Evolutionary conservation across 2,888 invertebrate genomes (phyloP).

Genomic region (Chesias legatella): DNA sequence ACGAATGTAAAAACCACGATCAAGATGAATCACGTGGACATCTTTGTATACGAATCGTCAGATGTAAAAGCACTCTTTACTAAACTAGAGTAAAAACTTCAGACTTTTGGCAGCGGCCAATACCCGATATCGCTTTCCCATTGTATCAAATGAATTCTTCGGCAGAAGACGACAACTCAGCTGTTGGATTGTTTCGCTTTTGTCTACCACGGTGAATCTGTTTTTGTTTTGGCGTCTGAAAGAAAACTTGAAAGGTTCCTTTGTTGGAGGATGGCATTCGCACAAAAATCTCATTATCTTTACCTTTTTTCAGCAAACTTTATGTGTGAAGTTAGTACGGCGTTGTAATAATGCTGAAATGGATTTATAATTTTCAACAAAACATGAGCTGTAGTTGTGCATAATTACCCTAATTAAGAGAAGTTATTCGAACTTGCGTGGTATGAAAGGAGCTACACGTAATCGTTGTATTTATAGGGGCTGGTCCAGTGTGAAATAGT

Average conservation of each 20-base stretch:
- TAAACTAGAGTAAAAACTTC: not conserved
- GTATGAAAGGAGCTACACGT: too few species aligned
- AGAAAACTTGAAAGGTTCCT: constrained; percentile 12
- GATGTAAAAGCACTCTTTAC: not conserved
- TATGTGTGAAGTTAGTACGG: not conserved
- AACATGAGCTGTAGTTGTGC: too few species aligned
- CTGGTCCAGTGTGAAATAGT: too few species aligned
- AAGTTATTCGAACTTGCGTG: too few species aligned
- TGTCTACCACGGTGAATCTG: constrained; percentile 14
- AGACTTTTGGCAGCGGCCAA: constrained; percentile 5
- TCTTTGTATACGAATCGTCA: not conserved
- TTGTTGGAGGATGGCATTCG: not conserved
- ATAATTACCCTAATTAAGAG: too few species aligned
- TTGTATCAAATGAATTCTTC: constrained; percentile 14
- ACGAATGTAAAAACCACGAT: too few species aligned
- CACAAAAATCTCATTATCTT: not conserved
- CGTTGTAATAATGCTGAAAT: too few species aligned
- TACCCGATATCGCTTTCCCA: constrained; percentile 1
- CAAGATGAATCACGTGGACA: too few species aligned
- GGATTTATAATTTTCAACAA: too few species aligned
- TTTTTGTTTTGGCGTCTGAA: constrained; percentile 17
- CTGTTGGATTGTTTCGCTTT: constrained; percentile 14
- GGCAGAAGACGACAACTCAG: constrained; percentile 6
- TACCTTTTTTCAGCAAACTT: not conserved
- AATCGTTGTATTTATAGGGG: too few species aligned